phyloP scores from a whole-genome alignment of 2,113 vertebrate genomes.

The Alethe diademata region DNA sequence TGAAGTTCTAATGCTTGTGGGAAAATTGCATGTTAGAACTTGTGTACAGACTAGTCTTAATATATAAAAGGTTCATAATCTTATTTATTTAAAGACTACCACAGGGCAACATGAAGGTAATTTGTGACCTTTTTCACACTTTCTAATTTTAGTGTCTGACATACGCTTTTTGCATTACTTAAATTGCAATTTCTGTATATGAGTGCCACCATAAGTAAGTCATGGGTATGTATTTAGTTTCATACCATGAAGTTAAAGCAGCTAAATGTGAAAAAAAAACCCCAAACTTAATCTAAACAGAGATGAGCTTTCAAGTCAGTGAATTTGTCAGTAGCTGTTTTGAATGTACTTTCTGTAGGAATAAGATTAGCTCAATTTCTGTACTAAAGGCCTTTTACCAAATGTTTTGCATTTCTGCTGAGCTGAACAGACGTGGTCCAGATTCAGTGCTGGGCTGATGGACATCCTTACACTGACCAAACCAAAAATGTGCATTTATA shows the following conservation, averaged over 20 bases:
- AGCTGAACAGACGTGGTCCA: not conserved
- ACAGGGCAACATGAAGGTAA: not conserved
- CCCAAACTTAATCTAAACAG: not conserved
- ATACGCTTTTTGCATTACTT: not conserved
- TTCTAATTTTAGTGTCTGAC: not conserved
- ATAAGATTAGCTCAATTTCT: not conserved
- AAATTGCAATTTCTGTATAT: not conserved
- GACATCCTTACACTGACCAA: not conserved
- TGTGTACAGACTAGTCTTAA: not conserved
- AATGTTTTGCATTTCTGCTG: not conserved
- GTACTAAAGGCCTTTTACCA: not conserved
- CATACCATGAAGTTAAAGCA: not conserved
- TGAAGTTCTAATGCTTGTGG: not conserved
- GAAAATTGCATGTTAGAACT: constrained; percentile 19
- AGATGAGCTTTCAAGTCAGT: not conserved
- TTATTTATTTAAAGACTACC: not conserved
- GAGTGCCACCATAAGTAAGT: not conserved
- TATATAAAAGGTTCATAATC: not conserved
- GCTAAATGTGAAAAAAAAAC: not conserved
- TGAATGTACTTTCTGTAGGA: constrained; percentile 1
- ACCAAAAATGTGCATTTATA: not conserved
- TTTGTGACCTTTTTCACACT: not conserved
- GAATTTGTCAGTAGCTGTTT: not conserved
- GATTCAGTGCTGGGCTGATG: not conserved
- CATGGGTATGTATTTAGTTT: not conserved